These are phyloP conservation scores for Sesamia nonagrioides DNA, from an alignment of 1,140 invertebrate genomes.

Conservation along the genomic window DNA sequence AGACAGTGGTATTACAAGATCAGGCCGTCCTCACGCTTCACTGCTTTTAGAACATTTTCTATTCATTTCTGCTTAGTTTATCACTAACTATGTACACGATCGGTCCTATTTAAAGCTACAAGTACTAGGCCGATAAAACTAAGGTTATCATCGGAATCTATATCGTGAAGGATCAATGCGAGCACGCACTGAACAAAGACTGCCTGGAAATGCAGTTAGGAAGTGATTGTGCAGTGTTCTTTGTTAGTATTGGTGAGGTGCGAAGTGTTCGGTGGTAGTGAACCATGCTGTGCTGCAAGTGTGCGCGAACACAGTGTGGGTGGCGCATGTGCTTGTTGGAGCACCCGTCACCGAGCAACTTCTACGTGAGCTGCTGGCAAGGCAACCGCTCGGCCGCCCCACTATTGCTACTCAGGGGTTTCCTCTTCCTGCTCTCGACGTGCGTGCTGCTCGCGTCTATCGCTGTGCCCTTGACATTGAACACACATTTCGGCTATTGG, in stretches of 20 bases:
- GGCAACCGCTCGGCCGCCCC: conserved; percentile 58
- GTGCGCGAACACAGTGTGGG: conserved; percentile 53
- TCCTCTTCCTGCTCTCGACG: conserved; percentile 63
- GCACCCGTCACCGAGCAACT: conserved; percentile 60
- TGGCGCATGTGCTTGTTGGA: conserved; percentile 62
- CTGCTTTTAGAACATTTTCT: conserved; percentile 56
- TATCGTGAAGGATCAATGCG: conserved; percentile 36
- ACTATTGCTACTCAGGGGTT: conserved; percentile 55
- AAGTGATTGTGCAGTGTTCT: conserved; percentile 45
- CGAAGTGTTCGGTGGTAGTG: conserved; percentile 14
- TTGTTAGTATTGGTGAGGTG: conserved; percentile 38
- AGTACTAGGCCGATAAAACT: conserved; percentile 33
- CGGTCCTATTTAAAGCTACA: conserved; percentile 41
- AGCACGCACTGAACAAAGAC: conserved; percentile 9
- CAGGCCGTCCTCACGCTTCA: conserved; percentile 56
- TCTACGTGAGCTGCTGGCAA: conserved; percentile 71
- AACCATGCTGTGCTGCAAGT: conserved; percentile 55
- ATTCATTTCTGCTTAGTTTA: conserved; percentile 57
- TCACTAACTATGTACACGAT: conserved; percentile 49
- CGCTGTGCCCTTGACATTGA: conserved; percentile 55
- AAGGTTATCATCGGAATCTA: conserved; percentile 34
- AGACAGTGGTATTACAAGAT: conserved; percentile 52
- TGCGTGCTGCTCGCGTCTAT: conserved; percentile 56
- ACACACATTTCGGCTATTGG: conserved; percentile 82
- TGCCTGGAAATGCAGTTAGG: conserved; percentile 32